Base-by-base conservation (phyloP, 2,113 vertebrate species). In the Pantherophis guttatus region DNA sequence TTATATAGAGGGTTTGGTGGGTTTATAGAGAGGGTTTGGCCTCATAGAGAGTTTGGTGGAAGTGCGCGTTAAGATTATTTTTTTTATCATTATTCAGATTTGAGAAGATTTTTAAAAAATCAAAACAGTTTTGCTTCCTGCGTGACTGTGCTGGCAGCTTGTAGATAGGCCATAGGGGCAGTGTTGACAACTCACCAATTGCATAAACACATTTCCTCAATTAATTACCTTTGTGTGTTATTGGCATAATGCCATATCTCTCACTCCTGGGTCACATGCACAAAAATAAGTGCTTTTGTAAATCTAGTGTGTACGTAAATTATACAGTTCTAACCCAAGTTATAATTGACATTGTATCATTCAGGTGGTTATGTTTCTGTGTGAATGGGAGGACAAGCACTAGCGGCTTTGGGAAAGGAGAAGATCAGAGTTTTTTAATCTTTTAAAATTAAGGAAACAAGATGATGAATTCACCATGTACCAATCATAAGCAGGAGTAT, bases 171-270 rank as follows among this genome's bases (percentile, higher is more conserved):
- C 97, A 96, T 94, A 96, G 81, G 94, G 92, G 93, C 89, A 75
- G 94, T 90, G 96, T 96, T 95, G 95, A 96, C 93, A 88, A 96
- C 94, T 94, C 94, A 39, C 90, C 93, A 95, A 96, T 96, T 97
- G 95, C 94, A 50, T 92, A 95, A 91, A 90, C 96, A 95, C 96
- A 96, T 95, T 97, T 96, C 93, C 53, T 95, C 94, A n/a, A 93
- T 96, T 96, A 96, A 96, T 97, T 96, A 97, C 91, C 93, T 96
- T 95, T 96, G 93, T 97, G 94, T 94, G 93, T 93, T 92, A 88
- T 90, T 90, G 90, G 89, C 89, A 58, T 90, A 93, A 87, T 90
- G 89, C 81, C 53, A 13, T 86, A 10, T 90, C 90, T 93, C 88
- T 93, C 89, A 54, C 50, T 90, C n/a, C 15, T 44, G 90, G 92